phyloP scores from a whole-genome alignment of 2,888 invertebrate species.

The Cryptops parisi region DNA sequence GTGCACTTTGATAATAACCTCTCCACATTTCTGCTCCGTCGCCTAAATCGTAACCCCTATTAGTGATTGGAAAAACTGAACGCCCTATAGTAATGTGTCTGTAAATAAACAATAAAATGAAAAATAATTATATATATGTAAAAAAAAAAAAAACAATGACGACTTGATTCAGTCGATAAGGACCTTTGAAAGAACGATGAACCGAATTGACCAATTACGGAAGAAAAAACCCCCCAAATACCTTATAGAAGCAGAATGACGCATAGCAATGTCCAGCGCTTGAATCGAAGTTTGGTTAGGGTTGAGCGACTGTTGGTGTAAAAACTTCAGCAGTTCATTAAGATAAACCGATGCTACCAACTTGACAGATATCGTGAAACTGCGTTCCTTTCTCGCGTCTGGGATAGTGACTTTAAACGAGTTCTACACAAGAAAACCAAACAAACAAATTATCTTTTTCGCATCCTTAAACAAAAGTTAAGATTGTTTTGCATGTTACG shows the following conservation, averaged over 20 bases:
- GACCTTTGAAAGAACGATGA: too few species aligned
- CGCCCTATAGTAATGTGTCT: conserved; percentile 12
- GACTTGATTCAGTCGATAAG: too few species aligned
- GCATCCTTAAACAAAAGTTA: too few species aligned
- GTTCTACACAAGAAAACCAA: neutral
- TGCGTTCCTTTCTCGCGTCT: neutral
- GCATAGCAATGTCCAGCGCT: conserved; percentile 15
- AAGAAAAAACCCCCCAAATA: neutral
- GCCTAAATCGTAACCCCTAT: neutral
- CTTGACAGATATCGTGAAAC: conserved; percentile 1
- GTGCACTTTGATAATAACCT: conserved; percentile 16
- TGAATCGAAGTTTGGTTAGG: conserved; percentile 10
- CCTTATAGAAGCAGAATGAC: conserved; percentile 12
- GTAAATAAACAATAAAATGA: neutral
- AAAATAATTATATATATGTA: neutral
- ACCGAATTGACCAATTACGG: too few species aligned
- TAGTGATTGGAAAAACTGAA: conserved; percentile 14
- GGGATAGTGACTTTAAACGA: conserved; percentile 3
- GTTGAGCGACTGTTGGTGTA: conserved; percentile 4
- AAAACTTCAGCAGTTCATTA: conserved; percentile 9
- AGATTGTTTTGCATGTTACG: too few species aligned
- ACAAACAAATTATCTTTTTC: too few species aligned
- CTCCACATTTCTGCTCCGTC: conserved; percentile 16
- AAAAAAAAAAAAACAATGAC: neutral
- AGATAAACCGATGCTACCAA: conserved; percentile 6